Evolutionary conservation across 2,113 vertebrate species (phyloP).

Genomic region (Calyptommatus sinebrachiatus): DNA sequence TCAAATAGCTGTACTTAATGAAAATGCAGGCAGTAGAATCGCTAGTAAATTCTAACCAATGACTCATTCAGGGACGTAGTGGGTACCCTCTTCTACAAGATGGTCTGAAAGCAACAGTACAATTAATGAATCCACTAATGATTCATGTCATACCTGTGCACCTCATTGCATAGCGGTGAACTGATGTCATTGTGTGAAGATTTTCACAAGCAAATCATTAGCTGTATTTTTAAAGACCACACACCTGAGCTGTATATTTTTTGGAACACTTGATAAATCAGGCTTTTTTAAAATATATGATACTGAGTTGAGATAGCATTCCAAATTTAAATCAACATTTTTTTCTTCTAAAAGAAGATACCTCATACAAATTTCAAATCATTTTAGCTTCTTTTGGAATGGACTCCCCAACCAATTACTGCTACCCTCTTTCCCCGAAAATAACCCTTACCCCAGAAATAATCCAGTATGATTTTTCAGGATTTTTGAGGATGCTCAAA

Average conservation of each 20-base stretch:
- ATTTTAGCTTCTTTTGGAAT: background rate
- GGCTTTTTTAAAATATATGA: constrained; percentile 2
- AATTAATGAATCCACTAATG: constrained; percentile 10
- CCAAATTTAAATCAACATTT: background rate
- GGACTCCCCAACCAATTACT: constrained; percentile 19
- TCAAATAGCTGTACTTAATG: background rate
- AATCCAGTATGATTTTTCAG: too few relatives aligned
- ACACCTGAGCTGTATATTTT: constrained; percentile 12
- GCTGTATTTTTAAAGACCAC: background rate
- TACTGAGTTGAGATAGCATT: constrained; percentile 36
- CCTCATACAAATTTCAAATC: constrained; percentile 7
- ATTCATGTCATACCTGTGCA: background rate
- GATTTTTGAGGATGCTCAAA: too few relatives aligned
- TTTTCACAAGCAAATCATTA: background rate
- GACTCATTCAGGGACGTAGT: background rate
- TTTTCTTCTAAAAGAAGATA: background rate
- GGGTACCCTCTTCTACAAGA: background rate
- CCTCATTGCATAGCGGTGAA: background rate
- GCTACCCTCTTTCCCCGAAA: background rate
- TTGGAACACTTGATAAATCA: constrained; percentile 51
- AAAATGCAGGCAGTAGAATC: background rate
- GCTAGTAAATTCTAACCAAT: background rate
- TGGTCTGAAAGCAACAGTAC: background rate
- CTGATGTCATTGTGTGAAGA: background rate
- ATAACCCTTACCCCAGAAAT: too few relatives aligned